These are phyloP conservation scores for Coregonus sp. DNA, from an alignment of 2,797 vertebrate species.

Conservation along the genomic window DNA sequence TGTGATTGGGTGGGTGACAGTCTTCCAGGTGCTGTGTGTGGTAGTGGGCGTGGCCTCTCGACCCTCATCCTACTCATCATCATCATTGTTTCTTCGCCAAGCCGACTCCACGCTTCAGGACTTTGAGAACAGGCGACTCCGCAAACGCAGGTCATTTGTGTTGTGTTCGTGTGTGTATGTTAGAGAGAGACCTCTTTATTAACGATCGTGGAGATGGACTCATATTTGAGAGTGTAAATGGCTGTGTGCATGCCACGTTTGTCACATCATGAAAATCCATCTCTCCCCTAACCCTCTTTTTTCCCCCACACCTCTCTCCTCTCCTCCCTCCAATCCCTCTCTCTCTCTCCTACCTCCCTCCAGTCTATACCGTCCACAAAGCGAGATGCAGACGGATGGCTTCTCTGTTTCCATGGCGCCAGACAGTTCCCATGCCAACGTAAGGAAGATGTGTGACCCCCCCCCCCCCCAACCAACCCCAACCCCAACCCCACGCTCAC, in stretches of 20 bases:
- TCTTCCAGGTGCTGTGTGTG: constrained; percentile 96
- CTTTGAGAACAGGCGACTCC: constrained; percentile 90
- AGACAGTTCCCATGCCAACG: constrained; percentile 95
- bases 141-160: constrained; percentile 83
- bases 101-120: constrained; percentile 93
- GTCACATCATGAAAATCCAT: background rate
- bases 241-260: background rate
- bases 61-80: constrained; percentile 92
- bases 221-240: background rate
- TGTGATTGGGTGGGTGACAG: constrained; percentile 94
- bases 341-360: background rate
- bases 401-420: constrained; percentile 96
- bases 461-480: no score
- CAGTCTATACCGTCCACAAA: constrained; percentile 90
- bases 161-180: background rate
- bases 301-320: no score
- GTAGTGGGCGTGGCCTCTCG: constrained; percentile 83
- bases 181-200: background rate
- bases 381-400: constrained; percentile 93
- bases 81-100: constrained; percentile 97
- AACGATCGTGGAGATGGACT: background rate
- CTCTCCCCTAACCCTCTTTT: background rate
- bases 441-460: constrained; percentile 84
- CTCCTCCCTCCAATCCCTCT: background rate
- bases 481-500: no score